Base-by-base conservation (phyloP, 2,113 vertebrate genomes). In the Phalacrocorax aristotelis region DNA sequence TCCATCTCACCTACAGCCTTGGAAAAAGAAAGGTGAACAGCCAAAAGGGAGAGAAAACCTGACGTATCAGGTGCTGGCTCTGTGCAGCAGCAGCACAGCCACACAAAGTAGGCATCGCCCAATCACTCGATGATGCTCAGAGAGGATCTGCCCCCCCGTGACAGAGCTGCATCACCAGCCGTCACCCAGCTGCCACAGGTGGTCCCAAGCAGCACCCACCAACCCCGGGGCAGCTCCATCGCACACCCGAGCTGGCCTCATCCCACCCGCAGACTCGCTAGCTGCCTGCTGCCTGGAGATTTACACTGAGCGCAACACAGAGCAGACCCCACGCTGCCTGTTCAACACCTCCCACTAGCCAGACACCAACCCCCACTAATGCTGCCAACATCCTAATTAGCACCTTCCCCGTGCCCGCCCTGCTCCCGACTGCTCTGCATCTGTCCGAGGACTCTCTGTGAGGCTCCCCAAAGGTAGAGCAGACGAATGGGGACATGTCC, bases 321-420 rank as follows among this genome's bases (percentile, higher is more conserved):
- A 81, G 84, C 85, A 95, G 93, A 61, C 23, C 77, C 87, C 4
- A 26, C 0, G 1, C 89, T 70, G 89, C 77, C 79, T 27, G 26
- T 7, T 26, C 83, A 29, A 58, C 92, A 80, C 90, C 11, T 90
- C 88, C 84, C 79, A 44, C 49, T 17, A 70, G 71, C n/a, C 71
- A 74, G 62, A 62, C 87, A 74, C 58, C 32, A 25, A 46, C 88
- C 85, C 96, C 93, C 88, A 1, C 71, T 23, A 70, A 57, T 3
- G 82, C 91, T 95, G 95, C 88, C 95, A 96, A 94, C 85, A 78
- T 81, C 90, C 92, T 81, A 49, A 90, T 95, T 92, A 95, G 92
- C 92, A 90, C 88, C 85, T 88, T 88, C 46, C 71, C 69, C 0
- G 7, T 4, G 78, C 74, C 52, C 1, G 26, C 69, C 82, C 82